phyloP scores from a whole-genome alignment of 2,797 vertebrate genomes.

The Anableps anableps region DNA sequence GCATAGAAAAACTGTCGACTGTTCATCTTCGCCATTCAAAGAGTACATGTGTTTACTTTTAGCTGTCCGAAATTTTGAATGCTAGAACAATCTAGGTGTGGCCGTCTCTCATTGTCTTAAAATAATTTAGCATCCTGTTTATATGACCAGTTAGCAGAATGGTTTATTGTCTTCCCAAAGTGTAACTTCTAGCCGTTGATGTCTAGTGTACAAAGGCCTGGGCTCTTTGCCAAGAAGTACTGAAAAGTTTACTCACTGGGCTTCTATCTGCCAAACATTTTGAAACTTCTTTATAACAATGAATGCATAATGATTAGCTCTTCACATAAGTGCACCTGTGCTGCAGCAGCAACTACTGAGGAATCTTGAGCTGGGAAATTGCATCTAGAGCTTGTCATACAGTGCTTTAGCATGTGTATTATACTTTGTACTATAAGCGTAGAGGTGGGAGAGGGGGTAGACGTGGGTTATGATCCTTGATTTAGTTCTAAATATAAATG shows the following conservation, averaged over 20 bases:
- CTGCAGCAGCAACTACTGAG: neutral
- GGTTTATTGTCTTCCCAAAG: constrained; percentile 1
- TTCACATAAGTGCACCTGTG: neutral
- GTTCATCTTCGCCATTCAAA: neutral
- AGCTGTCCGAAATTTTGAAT: neutral
- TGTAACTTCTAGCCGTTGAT: neutral
- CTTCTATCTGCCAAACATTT: neutral
- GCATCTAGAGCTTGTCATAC: neutral
- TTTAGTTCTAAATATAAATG: neutral
- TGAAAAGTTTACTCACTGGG: neutral
- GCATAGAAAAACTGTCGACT: neutral
- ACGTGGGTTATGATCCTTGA: no score
- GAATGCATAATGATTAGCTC: neutral
- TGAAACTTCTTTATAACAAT: neutral
- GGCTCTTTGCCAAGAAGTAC: neutral
- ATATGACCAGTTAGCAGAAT: neutral
- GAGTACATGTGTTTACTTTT: neutral
- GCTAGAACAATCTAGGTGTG: neutral
- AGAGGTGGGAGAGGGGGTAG: no score
- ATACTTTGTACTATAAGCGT: neutral
- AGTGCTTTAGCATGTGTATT: neutral
- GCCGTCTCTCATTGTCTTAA: neutral
- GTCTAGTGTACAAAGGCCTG: neutral
- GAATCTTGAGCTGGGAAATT: neutral
- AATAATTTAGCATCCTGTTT: constrained; percentile 5